Percentiles rank a stretch among this genome's conserved stretches.
phyloP scores from a whole-genome alignment of 2,797 vertebrate species.

The Synanceia verrucosa region DNA sequence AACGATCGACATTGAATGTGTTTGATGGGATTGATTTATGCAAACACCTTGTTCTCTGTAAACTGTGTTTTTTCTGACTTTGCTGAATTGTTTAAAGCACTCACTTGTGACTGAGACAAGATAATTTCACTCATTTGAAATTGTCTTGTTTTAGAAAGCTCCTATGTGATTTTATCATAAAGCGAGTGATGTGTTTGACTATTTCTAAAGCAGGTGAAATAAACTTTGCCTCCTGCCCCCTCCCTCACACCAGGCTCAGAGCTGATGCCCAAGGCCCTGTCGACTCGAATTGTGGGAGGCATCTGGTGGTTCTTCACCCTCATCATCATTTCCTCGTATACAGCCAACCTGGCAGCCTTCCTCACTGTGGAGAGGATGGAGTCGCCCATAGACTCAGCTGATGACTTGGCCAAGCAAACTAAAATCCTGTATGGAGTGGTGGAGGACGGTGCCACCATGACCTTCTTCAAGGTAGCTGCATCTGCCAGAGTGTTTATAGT shows the following conservation, averaged over 20 bases:
- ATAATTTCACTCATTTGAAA: constrained; percentile 50
- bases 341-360: constrained; percentile 98
- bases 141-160: constrained; percentile 53
- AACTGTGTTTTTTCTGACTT: constrained; percentile 6
- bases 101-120: constrained; percentile 26
- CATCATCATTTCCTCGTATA: constrained; percentile 99
- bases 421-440: constrained; percentile 97
- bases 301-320: constrained; percentile 99
- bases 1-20: constrained; percentile 54
- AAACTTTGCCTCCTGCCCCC: constrained; percentile 47
- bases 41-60: constrained; percentile 35
- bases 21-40: constrained; percentile 56
- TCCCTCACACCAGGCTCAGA: constrained; percentile 91
- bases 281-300: constrained; percentile 98
- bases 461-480: constrained; percentile 92
- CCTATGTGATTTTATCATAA: constrained; percentile 39
- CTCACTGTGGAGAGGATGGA: constrained; percentile 99
- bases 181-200: constrained; percentile 8
- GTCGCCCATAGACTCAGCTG: constrained; percentile 97
- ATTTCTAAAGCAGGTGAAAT: no score
- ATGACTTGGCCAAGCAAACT: constrained; percentile 97
- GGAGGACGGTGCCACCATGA: constrained; percentile 97
- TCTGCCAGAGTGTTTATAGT: not conserved
- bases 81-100: constrained; percentile 53
- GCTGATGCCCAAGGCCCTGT: constrained; percentile 99